Evolutionary conservation across 2,888 invertebrate genomes (phyloP).

Genomic region (Salpingus planirostris): DNA sequence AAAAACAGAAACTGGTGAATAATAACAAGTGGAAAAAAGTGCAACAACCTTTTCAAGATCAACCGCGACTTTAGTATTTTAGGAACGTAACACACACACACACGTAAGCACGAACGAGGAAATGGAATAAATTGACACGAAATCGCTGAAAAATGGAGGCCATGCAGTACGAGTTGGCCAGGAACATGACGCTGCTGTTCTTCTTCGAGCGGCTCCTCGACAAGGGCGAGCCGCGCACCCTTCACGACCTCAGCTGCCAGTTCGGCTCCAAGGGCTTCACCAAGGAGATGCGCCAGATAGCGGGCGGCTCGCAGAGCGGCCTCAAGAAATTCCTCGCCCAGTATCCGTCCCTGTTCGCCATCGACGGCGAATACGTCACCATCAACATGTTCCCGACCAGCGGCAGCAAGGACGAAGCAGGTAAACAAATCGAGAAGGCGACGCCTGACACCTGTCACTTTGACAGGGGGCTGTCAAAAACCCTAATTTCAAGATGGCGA

Average conservation of each 20-base stretch:
- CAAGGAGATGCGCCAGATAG: conserved; percentile 95
- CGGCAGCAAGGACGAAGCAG: conserved; percentile 49
- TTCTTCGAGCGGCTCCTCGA: conserved; percentile 97
- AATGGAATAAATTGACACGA: background rate
- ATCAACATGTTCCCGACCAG: conserved; percentile 74
- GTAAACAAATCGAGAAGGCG: conserved; percentile 25
- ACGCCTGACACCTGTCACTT: too few relatives aligned
- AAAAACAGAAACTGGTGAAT: conserved; percentile 5
- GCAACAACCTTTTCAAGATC: conserved; percentile 3
- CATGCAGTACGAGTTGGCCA: conserved; percentile 86
- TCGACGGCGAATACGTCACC: conserved; percentile 87
- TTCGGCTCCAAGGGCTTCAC: conserved; percentile 99
- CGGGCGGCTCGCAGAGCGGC: conserved; percentile 92
- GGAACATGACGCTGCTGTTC: conserved; percentile 94
- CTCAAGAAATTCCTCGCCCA: conserved; percentile 93
- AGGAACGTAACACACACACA: background rate
- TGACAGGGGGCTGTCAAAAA: background rate
- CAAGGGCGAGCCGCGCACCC: conserved; percentile 88
- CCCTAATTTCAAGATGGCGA: background rate
- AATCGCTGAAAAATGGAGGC: conserved; percentile 60
- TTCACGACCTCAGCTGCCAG: conserved; percentile 97
- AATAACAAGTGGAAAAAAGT: conserved; percentile 1
- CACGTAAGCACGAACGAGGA: background rate
- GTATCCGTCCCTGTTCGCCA: conserved; percentile 91
- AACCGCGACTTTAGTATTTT: conserved; percentile 4